phyloP scores from a whole-genome alignment of 1,140 invertebrate genomes.

The Megalopta genalis region DNA sequence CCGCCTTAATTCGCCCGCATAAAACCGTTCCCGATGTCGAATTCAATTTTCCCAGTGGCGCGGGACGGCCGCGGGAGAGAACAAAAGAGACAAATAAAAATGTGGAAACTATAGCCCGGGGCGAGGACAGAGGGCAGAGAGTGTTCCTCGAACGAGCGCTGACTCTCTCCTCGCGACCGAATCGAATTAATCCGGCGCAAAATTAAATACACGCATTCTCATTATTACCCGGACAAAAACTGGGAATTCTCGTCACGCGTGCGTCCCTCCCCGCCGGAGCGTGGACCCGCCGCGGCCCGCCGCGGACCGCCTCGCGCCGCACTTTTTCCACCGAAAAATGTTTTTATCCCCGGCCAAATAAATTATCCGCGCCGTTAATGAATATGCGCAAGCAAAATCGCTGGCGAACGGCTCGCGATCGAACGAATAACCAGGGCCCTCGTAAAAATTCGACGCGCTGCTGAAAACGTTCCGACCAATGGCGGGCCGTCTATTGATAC shows the following conservation, averaged over 20 bases:
- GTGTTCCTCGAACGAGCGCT: constrained; percentile 7
- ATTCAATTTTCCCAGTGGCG: constrained; percentile 21
- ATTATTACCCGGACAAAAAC: constrained; percentile 18
- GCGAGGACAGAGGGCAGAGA: too few species aligned
- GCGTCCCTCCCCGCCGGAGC: background rate
- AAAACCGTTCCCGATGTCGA: constrained; percentile 35
- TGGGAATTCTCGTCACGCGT: constrained; percentile 33
- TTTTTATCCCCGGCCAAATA: constrained; percentile 30
- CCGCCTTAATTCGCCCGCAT: constrained; percentile 44
- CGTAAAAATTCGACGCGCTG: constrained; percentile 3
- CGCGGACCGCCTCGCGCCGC: background rate
- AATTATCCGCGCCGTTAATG: constrained; percentile 37
- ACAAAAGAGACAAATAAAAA: constrained; percentile 12
- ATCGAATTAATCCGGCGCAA: constrained; percentile 28
- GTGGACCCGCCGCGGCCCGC: too few species aligned
- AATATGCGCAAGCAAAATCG: constrained; percentile 34
- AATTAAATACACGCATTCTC: constrained; percentile 41
- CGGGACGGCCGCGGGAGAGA: too few species aligned
- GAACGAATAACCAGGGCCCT: background rate
- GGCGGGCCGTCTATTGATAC: too few species aligned
- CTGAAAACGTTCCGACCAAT: background rate
- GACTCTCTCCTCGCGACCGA: background rate
- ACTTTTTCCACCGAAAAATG: constrained; percentile 35
- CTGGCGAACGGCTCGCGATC: constrained; percentile 4
- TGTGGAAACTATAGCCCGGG: background rate